Evolutionary conservation across 2,113 vertebrate genomes (phyloP).

Genomic region (Brevimyrus niger): DNA sequence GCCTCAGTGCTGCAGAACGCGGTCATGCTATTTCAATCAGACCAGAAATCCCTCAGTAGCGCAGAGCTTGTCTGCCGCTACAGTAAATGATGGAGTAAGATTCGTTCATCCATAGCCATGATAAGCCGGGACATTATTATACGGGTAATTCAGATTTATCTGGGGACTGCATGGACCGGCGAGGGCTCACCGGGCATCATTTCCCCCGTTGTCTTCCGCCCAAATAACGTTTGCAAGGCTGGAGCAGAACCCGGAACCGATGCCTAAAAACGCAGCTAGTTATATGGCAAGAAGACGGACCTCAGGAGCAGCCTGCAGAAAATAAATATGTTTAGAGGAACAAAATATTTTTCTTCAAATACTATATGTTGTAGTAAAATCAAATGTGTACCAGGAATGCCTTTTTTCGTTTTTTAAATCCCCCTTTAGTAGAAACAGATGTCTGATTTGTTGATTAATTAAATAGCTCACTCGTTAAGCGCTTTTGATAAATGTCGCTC

Average conservation of each 20-base stretch:
- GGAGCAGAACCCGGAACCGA: not conserved
- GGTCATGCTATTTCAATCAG: not conserved
- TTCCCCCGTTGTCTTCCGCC: not conserved
- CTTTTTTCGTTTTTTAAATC: not conserved
- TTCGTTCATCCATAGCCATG: slow-evolving; percentile 7
- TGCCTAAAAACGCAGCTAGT: not conserved
- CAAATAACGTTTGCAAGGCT: not conserved
- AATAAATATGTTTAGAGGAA: not conserved
- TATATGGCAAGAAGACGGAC: not conserved
- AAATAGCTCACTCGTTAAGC: not conserved
- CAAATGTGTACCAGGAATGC: not conserved
- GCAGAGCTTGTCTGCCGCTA: not conserved
- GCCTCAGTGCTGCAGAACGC: not conserved
- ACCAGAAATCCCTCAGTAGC: not conserved
- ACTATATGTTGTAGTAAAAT: not conserved
- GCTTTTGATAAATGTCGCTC: not conserved
- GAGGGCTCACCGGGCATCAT: not conserved
- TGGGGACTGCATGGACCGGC: not conserved
- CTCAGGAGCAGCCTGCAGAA: not conserved
- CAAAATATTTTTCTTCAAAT: not conserved
- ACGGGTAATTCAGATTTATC: not conserved
- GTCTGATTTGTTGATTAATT: not conserved
- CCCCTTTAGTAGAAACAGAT: not conserved
- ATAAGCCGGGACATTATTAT: not conserved
- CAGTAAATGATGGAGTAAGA: not conserved